Evolutionary conservation across 2,888 invertebrate genomes (phyloP).

Genomic region (Clitarchus hookeri): DNA sequence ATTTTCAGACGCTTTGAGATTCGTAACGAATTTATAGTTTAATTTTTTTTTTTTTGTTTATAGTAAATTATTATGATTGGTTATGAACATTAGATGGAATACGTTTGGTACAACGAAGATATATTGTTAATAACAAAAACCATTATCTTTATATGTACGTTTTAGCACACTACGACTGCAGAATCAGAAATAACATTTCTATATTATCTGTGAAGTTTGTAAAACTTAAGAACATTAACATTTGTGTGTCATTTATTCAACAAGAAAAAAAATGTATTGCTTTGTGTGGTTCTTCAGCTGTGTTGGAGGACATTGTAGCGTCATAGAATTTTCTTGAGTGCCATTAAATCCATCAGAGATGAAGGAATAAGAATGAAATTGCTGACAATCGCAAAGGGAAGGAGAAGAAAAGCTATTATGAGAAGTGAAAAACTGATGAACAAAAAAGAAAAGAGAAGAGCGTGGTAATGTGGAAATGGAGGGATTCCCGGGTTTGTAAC

Average conservation of each 20-base stretch:
- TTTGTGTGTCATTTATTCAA: background rate
- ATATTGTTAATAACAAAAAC: no score
- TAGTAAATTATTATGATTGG: no score
- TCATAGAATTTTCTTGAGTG: constrained; percentile 33
- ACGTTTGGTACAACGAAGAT: no score
- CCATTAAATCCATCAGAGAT: constrained; percentile 35
- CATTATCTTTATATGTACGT: no score
- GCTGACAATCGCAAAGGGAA: constrained; percentile 31
- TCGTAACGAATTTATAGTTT: no score
- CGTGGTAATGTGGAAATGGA: background rate
- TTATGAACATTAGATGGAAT: no score
- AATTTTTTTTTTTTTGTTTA: no score
- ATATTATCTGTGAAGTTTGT: no score
- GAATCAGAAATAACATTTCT: no score
- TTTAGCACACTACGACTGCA: no score
- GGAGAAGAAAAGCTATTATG: constrained; percentile 19
- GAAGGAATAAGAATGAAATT: constrained; percentile 30
- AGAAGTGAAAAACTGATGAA: constrained; percentile 10
- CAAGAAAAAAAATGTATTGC: background rate
- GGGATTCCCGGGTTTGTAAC: background rate
- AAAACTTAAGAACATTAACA: no score
- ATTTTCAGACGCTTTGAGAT: no score
- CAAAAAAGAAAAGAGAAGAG: background rate
- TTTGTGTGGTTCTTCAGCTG: background rate
- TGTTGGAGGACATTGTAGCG: constrained; percentile 21